Base-by-base conservation (phyloP, 2,888 invertebrate species). In the Acronicta alni region DNA sequence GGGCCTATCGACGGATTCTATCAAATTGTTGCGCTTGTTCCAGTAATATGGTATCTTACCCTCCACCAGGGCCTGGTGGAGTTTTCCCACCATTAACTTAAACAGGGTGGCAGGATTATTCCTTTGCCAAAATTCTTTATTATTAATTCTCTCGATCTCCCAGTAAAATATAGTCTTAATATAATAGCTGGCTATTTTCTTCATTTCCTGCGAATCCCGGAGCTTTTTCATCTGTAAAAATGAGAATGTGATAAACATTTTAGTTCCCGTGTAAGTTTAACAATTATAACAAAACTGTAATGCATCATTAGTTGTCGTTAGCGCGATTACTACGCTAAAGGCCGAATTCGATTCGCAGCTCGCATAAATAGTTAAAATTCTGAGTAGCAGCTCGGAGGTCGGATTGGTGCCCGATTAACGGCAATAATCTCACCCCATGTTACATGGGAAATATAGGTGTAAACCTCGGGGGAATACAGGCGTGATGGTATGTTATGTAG, bases 151-250 rank as follows among this genome's bases (percentile, higher is more conserved):
- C 0, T 77, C 63, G 12, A 87, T 80, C 66, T 92, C 91, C 85
- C 91, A 92, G 49, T 94, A 89, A 72, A 94, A 93, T 0, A 95
- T 62, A 0, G 95, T 95, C 77, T 96, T 95, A 1, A 95, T 92
- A 52, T 92, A 95, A 68, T 96, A 95, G 67, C 95, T 95, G 0
- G 94, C 91, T n/a, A 95, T 87, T 9, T 82, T 82, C 0, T 86
- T 69, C 89, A 95, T 93, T 0, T 81, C 79, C 39, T 85, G 85
- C 0, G 85, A 80, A 68, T 95, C 95, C 3, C 95, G 90, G 2
- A 95, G 75, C 83, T 95, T 95, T 86, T 96, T 93, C 2, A 92
- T 42, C 92, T 92, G 83, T 18, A 79, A 83, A 1, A 48, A 49
- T 17, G 3, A 14, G 2, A 20, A 20, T 20, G 14, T 20, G 35